These are phyloP conservation scores for Chaenodraco wilsoni DNA, from an alignment of 2,797 vertebrate genomes.

Conservation along the genomic window DNA sequence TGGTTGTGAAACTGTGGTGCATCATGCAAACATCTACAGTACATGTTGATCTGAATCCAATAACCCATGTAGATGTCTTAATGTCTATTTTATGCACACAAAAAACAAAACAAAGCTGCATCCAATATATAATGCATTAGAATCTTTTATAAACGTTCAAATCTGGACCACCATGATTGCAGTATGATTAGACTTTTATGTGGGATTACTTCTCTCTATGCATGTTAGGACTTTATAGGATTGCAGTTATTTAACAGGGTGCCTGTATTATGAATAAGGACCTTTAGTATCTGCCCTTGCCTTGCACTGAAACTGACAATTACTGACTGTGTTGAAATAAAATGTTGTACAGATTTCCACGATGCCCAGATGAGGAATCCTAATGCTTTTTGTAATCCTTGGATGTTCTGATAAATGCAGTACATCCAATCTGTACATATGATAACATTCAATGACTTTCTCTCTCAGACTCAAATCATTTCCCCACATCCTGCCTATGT, in stretches of 20 bases:
- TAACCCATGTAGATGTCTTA: conserved; percentile 1
- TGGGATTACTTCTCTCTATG: conserved; percentile 38
- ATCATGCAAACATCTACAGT: background rate
- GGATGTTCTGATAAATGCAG: background rate
- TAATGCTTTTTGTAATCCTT: background rate
- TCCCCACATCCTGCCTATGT: background rate
- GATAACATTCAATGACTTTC: background rate
- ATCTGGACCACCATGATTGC: conserved; percentile 25
- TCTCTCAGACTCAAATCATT: background rate
- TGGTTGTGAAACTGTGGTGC: background rate
- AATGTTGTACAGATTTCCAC: conserved; percentile 5
- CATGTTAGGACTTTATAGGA: conserved; percentile 19
- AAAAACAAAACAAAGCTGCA: conserved; percentile 3
- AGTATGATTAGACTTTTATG: conserved; percentile 41
- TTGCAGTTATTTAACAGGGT: conserved; percentile 15
- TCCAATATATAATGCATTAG: conserved; percentile 8
- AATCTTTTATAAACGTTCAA: conserved; percentile 28
- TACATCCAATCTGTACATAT: background rate
- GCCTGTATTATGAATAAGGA: background rate
- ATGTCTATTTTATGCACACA: conserved; percentile 11
- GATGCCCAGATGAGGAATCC: background rate
- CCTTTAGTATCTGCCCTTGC: conserved; percentile 17
- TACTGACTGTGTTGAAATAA: background rate
- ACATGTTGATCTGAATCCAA: conserved; percentile 7
- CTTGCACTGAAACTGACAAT: background rate